phyloP scores from a whole-genome alignment of 2,113 vertebrate species.

The Pyrgilauda ruficollis region DNA sequence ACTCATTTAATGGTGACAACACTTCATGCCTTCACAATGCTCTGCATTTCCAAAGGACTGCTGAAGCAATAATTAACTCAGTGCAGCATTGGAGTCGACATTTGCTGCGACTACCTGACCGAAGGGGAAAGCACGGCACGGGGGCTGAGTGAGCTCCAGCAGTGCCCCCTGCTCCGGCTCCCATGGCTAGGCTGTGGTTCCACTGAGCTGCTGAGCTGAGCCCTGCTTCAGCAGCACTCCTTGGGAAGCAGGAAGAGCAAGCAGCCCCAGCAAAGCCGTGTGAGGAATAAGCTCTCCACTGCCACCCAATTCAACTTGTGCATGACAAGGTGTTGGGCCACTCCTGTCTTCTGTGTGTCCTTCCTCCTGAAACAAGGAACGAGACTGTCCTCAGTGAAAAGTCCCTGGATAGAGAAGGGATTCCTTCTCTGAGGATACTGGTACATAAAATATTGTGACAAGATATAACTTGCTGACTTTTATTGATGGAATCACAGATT shows the following conservation, averaged over 20 bases:
- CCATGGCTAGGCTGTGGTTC: rapidly evolving
- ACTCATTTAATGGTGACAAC: background rate
- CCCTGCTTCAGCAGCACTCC: rapidly evolving
- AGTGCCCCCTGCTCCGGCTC: background rate
- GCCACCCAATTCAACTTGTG: background rate
- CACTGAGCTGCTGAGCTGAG: rapidly evolving
- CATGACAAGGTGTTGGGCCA: background rate
- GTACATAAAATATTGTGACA: background rate
- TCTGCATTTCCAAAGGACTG: background rate
- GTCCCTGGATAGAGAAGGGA: background rate
- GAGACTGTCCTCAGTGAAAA: background rate
- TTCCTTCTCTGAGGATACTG: background rate
- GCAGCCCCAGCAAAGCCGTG: background rate
- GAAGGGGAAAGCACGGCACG: background rate
- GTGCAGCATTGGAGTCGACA: background rate
- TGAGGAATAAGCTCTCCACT: background rate
- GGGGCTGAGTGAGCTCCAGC: background rate
- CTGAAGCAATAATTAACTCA: background rate
- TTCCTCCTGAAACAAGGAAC: background rate
- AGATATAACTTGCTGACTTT: background rate
- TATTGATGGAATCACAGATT: background rate
- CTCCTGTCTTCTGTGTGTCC: background rate
- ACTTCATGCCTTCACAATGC: background rate
- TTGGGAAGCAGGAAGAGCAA: background rate
- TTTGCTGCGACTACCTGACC: background rate